phyloP scores from a whole-genome alignment of 2,888 invertebrate species.

The Byasa hedistus region DNA sequence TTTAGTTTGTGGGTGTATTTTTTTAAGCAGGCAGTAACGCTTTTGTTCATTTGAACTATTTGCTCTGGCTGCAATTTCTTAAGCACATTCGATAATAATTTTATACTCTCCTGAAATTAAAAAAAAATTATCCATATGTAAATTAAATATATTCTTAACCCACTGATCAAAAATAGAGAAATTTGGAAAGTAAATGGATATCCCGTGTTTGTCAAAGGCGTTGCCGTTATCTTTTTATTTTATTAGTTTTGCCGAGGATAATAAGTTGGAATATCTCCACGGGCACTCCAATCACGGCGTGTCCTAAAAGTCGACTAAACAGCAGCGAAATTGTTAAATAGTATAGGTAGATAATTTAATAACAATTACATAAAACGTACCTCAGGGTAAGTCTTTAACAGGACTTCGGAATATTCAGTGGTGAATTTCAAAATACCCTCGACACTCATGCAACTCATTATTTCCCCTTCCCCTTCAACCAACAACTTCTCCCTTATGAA shows the following conservation, averaged over 20 bases:
- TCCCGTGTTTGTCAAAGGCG: neutral
- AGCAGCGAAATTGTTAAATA: too few relatives aligned
- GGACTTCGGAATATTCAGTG: constrained; percentile 39
- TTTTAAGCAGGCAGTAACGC: constrained; percentile 35
- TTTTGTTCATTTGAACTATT: constrained; percentile 30
- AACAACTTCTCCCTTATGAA: constrained; percentile 6
- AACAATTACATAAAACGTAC: constrained; percentile 37
- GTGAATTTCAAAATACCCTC: constrained; percentile 44
- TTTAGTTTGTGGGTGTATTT: constrained; percentile 30
- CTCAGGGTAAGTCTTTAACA: constrained; percentile 43
- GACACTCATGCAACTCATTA: constrained; percentile 26
- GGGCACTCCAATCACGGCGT: too few relatives aligned
- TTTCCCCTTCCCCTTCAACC: neutral
- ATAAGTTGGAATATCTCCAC: neutral
- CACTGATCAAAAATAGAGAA: neutral
- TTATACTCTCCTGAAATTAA: constrained; percentile 45
- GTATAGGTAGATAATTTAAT: too few relatives aligned
- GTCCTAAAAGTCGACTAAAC: neutral
- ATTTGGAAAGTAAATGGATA: neutral
- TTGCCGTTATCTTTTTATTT: neutral
- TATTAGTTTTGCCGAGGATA: too few relatives aligned
- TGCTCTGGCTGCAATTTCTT: constrained; percentile 36
- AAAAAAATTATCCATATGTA: neutral
- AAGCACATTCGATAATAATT: constrained; percentile 39
- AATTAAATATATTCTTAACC: neutral